Percentiles rank a stretch among this genome's conserved stretches.
Evolutionary conservation across 2,888 invertebrate genomes (phyloP).

Genomic region (Horisme vitalbata): DNA sequence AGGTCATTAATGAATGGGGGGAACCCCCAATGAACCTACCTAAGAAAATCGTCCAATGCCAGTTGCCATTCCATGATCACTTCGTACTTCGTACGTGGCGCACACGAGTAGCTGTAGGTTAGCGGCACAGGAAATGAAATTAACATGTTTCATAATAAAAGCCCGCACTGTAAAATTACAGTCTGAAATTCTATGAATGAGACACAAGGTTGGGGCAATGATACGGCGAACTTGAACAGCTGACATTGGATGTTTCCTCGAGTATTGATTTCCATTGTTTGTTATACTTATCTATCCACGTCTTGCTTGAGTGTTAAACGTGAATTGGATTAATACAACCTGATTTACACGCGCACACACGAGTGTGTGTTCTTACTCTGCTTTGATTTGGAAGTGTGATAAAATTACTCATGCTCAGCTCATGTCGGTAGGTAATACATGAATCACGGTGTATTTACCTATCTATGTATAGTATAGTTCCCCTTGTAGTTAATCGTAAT

Average conservation of each 20-base stretch:
- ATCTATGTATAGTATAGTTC: not conserved
- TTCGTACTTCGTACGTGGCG: no score
- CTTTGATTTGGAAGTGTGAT: not conserved
- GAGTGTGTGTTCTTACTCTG: no score
- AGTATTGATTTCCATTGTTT: conserved; percentile 59
- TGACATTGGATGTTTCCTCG: conserved; percentile 35
- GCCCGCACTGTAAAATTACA: not conserved
- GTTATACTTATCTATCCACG: not conserved
- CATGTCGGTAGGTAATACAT: no score
- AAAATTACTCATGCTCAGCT: not conserved
- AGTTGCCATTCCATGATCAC: no score
- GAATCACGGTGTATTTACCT: no score
- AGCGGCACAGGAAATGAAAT: not conserved
- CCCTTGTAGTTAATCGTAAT: no score
- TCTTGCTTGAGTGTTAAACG: not conserved
- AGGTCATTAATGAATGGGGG: no score
- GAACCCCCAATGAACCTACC: no score
- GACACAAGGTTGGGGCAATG: conserved; percentile 22
- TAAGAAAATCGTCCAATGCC: no score
- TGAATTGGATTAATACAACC: not conserved
- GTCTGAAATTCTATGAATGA: conserved; percentile 9
- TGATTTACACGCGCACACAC: not conserved
- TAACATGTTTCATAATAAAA: not conserved
- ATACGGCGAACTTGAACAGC: conserved; percentile 25
- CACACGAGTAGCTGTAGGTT: no score